Conservation (phyloP, 2,797 vertebrate species). For the Esox masquinongy region DNA sequence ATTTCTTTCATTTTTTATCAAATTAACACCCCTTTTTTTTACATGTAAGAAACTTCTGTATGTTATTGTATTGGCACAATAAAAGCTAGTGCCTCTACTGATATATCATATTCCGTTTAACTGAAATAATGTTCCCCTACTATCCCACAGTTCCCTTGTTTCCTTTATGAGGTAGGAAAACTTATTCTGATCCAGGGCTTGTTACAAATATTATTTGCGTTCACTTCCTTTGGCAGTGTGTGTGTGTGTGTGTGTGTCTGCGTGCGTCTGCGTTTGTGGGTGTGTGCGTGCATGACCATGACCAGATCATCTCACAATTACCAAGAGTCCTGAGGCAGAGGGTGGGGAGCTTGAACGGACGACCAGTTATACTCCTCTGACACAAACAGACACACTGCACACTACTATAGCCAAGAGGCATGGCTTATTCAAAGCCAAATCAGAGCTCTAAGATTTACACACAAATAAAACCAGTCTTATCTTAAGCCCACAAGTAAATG, state of each 20-base stretch:
- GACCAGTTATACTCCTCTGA: constrained; percentile 57
- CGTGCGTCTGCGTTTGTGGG: background rate
- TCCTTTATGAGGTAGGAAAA: constrained; percentile 38
- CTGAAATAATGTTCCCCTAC: constrained; percentile 23
- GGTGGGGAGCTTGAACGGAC: constrained; percentile 63
- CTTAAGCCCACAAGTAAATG: constrained; percentile 68
- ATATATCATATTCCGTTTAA: constrained; percentile 27
- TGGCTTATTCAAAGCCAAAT: constrained; percentile 11
- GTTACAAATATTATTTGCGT: constrained; percentile 70
- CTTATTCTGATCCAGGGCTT: constrained; percentile 53
- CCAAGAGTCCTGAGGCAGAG: constrained; percentile 65
- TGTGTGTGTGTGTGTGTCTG: constrained; percentile 15
- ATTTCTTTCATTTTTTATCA: constrained; percentile 78
- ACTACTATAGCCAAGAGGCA: background rate
- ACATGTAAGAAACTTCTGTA: constrained; percentile 14
- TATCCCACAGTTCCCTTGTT: constrained; percentile 49
- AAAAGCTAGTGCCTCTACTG: constrained; percentile 23
- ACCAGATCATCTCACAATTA: constrained; percentile 73
- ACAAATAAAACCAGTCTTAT: constrained; percentile 72
- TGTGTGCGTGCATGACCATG: constrained; percentile 28
- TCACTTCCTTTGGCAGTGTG: constrained; percentile 65
- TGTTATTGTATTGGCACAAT: constrained; percentile 18
- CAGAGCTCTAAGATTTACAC: constrained; percentile 61
- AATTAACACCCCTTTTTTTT: constrained; percentile 58
- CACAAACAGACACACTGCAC: constrained; percentile 17